Percentiles rank a stretch among this genome's conserved stretches.
These are phyloP conservation scores for Erebia ligea DNA, from an alignment of 2,888 invertebrate species.

Conservation along the genomic window DNA sequence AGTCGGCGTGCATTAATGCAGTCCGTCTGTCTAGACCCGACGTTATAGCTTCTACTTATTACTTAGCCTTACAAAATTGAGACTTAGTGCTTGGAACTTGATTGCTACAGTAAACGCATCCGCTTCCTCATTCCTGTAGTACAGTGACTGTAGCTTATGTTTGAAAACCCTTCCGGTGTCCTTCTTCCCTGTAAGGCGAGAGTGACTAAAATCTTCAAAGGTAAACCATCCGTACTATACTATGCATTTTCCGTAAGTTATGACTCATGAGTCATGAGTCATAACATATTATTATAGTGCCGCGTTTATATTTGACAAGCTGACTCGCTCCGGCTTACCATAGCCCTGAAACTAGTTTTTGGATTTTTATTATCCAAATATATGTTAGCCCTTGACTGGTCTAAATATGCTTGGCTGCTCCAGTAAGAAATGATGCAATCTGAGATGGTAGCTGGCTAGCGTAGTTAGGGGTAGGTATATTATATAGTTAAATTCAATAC, in stretches of 20 bases:
- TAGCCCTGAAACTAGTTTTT: neutral
- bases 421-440: too few species aligned
- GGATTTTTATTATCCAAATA: neutral
- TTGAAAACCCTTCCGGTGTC: slow-evolving; percentile 7
- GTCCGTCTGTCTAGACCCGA: too few species aligned
- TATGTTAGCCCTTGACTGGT: too few species aligned
- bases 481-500: too few species aligned
- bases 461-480: too few species aligned
- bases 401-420: too few species aligned
- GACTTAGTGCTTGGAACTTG: neutral
- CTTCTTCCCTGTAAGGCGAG: neutral
- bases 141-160: neutral
- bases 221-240: neutral
- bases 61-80: neutral
- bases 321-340: neutral
- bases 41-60: too few species aligned
- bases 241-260: neutral
- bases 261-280: neutral
- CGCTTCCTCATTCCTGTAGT: neutral
- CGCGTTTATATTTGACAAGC: neutral
- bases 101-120: neutral
- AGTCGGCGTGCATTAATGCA: too few species aligned
- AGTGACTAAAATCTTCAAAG: slow-evolving; percentile 10
- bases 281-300: neutral
- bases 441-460: too few species aligned